phyloP scores from a whole-genome alignment of 2,113 vertebrate species.

The Phaethon lepturus region DNA sequence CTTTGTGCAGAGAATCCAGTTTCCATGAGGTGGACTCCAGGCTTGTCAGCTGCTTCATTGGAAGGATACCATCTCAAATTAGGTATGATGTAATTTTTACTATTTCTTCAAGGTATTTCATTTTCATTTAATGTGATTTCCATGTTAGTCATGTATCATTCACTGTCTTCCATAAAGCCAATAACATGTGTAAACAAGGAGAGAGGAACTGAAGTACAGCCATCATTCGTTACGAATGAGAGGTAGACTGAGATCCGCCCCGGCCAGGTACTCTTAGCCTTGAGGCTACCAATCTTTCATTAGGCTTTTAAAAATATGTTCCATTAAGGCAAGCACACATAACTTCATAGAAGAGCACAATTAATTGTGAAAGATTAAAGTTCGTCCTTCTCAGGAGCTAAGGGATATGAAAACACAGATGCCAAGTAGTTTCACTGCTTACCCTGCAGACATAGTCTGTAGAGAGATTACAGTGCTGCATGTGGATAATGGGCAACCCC shows the following conservation, averaged over 20 bases:
- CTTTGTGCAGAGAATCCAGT: background rate
- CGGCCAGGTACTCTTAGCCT: background rate
- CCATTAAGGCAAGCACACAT: background rate
- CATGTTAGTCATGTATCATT: slow-evolving; percentile 17
- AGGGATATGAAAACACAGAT: background rate
- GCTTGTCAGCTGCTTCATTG: background rate
- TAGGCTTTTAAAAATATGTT: background rate
- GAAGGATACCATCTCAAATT: background rate
- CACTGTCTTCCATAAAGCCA: background rate
- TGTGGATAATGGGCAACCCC: background rate
- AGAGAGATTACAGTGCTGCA: background rate
- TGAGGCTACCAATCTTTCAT: background rate
- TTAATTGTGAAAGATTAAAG: background rate
- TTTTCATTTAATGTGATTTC: background rate
- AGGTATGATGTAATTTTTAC: slow-evolving; percentile 16
- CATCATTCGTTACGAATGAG: background rate
- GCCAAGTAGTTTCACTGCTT: background rate
- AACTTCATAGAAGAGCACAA: background rate
- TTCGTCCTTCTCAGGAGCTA: background rate
- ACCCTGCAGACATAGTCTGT: background rate
- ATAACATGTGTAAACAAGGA: slow-evolving; percentile 36
- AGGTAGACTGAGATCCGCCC: background rate
- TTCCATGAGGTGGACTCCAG: background rate
- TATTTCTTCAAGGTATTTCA: slow-evolving; percentile 1
- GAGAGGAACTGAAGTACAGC: slow-evolving; percentile 7